Base-by-base conservation (phyloP, 2,888 invertebrate genomes). In the Miltochrista miniata region DNA sequence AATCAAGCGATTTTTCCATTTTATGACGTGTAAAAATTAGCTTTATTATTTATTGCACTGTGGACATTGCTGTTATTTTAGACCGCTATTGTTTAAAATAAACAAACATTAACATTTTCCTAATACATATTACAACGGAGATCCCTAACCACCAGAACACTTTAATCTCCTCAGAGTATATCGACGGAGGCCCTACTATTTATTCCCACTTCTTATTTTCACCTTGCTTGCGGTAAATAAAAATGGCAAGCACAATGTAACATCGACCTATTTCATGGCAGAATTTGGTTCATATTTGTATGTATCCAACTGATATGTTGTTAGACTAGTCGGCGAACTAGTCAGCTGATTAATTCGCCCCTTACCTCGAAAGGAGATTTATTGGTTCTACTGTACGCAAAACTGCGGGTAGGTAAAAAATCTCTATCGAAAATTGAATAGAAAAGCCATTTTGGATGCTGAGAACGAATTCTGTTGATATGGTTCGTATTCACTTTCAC, bases 391-490 rank as follows among this genome's bases (percentile, higher is more conserved):
- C 87, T 79, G 90, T 87, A 90, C 90, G 91, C 90, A 90, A 91
- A 91, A 90, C 90, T 90, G 90, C 83, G 86, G 87, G 85, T 81
- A 81, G 84, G 88, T 87, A 90, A 90, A 91, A 90, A 91, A 31
- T 90, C 87, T 91, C 87, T 87, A 90, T 90, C 84, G 90, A 91
- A 91, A 90, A 91, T 91, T 91, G 90, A 91, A 91, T 91, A 90
- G 90, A 87, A 90, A 91, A 90, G 82, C 88, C 86, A 91, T 91
- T 90, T 86, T 83, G 76, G 80, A 77, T 79, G 83, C 74, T 72
- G 69, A 72, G 78, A 81, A 76, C 80, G 85, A 80, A 84, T 83
- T 72, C 81, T 82, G 85, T 84, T 84, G 85, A 84, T 83, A 80
- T 76, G 76, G 69, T 75, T 76, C 76, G 70, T 71, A 74, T 81